These are phyloP conservation scores for Boloria euphrosyne DNA, from an alignment of 2,888 invertebrate genomes.

Conservation along the genomic window DNA sequence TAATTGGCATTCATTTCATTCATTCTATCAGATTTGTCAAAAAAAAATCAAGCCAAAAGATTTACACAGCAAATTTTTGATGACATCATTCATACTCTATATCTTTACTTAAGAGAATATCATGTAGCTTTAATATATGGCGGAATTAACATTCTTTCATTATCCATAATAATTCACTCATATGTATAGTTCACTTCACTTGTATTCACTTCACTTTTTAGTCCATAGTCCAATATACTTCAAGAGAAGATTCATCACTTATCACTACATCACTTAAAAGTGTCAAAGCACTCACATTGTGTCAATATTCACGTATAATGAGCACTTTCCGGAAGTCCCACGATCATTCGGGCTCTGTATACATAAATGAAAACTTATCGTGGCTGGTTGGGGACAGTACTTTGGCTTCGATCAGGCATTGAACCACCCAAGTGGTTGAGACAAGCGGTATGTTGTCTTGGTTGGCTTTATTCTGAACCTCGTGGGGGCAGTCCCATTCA, in stretches of 20 bases:
- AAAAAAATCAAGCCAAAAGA: too few relatives aligned
- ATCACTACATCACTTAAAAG: conserved; percentile 40
- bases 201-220: neutral
- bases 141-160: too few relatives aligned
- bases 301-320: conserved; percentile 77
- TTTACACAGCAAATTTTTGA: too few relatives aligned
- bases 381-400: conserved; percentile 75
- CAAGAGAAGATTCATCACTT: neutral
- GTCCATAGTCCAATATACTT: neutral
- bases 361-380: conserved; percentile 80
- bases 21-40: too few relatives aligned
- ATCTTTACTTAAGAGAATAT: too few relatives aligned
- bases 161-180: too few relatives aligned
- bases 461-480: conserved; percentile 78
- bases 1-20: too few relatives aligned
- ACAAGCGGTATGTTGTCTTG: conserved; percentile 84
- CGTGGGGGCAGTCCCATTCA: conserved; percentile 83
- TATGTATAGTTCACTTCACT: conserved; percentile 2
- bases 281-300: conserved; percentile 54
- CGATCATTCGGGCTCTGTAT: conserved; percentile 79
- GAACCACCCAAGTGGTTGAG: conserved; percentile 86
- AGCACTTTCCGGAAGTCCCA: conserved; percentile 77
- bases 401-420: conserved; percentile 85
- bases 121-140: too few relatives aligned
- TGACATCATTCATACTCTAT: too few relatives aligned